phyloP scores from a whole-genome alignment of 2,888 invertebrate genomes.

The Heliconius cydno region DNA sequence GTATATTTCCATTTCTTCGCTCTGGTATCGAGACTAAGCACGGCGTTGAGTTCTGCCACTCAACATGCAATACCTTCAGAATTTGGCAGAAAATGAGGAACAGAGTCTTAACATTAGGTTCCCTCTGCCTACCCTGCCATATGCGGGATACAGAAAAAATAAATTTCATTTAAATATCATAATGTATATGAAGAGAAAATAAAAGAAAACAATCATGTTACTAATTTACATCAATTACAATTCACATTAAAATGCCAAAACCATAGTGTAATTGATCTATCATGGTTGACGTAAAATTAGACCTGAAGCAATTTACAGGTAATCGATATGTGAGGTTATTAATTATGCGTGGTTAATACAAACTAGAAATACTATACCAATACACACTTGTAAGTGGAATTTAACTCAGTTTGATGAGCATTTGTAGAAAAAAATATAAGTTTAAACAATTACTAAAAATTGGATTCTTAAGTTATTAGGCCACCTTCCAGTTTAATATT shows the following conservation, averaged over 20 bases:
- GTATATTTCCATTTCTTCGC: no score
- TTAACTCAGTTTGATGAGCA: background rate
- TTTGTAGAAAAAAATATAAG: background rate
- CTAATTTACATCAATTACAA: background rate
- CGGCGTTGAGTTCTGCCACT: no score
- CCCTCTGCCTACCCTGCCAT: no score
- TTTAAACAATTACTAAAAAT: background rate
- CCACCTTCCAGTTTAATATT: no score
- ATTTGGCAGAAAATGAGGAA: no score
- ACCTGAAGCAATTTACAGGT: slow-evolving; percentile 6
- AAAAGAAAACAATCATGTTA: background rate
- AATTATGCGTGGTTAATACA: slow-evolving; percentile 8
- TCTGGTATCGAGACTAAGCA: no score
- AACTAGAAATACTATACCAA: background rate
- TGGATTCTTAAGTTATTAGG: background rate
- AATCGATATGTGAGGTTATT: slow-evolving; percentile 17
- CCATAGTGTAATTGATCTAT: background rate
- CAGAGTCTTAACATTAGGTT: no score
- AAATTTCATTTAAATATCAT: background rate
- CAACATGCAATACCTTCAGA: no score
- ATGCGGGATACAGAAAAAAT: no score
- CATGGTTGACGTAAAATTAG: slow-evolving; percentile 8
- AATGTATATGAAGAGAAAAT: background rate
- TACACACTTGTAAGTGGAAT: background rate
- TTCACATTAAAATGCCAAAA: background rate